A percentile compares a stretch with the other conserved stretches of the same genome.
Evolutionary conservation across 2,888 invertebrate species (phyloP).

Genomic region (Pomacea canaliculata): DNA sequence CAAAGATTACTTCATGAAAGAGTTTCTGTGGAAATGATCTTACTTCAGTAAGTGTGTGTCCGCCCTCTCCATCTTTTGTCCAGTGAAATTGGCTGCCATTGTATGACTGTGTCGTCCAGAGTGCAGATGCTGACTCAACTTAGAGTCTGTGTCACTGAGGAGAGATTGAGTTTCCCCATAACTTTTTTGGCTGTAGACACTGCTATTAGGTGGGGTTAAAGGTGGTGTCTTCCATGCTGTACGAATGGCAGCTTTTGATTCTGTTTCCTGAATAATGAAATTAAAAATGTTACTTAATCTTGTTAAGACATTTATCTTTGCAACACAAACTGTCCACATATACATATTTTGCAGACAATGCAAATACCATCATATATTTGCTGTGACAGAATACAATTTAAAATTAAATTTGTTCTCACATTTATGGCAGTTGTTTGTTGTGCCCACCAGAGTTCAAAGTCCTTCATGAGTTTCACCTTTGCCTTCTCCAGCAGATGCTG

Average conservation of each 20-base stretch:
- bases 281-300: not conserved
- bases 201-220: conserved; percentile 27
- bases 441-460: conserved; percentile 70
- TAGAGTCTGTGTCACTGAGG: not conserved
- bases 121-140: not conserved
- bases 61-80: not conserved
- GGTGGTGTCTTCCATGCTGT: conserved; percentile 60
- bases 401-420: conserved; percentile 4
- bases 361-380: too few species aligned
- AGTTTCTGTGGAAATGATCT: not conserved
- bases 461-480: conserved; percentile 69
- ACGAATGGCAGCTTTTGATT: conserved; percentile 10
- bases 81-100: conserved; percentile 19
- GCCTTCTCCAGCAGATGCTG: conserved; percentile 68
- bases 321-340: not conserved
- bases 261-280: not conserved
- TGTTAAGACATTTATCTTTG: not conserved
- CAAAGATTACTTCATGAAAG: too few species aligned
- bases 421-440: conserved; percentile 54
- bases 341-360: not conserved
- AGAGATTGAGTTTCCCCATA: not conserved
- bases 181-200: not conserved
- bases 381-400: not conserved
- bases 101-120: not conserved
- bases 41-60: conserved; percentile 17